Conservation (phyloP, 2,113 vertebrate species). For the Lepisosteus osseus region DNA sequence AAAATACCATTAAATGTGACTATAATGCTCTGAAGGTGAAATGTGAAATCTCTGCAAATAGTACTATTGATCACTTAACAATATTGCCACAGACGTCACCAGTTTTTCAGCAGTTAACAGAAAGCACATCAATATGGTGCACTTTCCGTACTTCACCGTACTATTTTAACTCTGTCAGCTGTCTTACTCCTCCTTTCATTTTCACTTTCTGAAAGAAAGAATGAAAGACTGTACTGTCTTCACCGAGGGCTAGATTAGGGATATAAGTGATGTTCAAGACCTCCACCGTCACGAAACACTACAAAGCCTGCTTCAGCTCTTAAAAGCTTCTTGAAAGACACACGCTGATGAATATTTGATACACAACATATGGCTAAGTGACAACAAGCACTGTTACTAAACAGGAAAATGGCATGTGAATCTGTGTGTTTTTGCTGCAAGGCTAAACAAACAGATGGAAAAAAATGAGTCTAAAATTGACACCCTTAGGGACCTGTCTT, state of each 20-base stretch:
- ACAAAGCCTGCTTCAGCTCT: background rate
- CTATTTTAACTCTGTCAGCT: no score
- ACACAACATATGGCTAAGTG: conserved; percentile 45
- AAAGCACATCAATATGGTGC: no score
- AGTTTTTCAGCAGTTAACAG: no score
- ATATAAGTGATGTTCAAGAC: conserved; percentile 4
- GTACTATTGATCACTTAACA: no score
- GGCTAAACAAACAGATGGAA: conserved; percentile 27
- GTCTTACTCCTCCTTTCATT: no score
- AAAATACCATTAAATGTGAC: no score
- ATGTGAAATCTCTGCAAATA: no score
- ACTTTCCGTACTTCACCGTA: no score
- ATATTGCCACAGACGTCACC: no score
- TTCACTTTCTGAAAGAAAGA: no score
- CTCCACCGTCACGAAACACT: background rate
- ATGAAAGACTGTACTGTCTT: conserved; percentile 13
- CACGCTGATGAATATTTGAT: conserved; percentile 59
- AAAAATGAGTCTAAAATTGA: background rate
- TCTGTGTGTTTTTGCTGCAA: conserved; percentile 34
- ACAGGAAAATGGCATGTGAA: conserved; percentile 34
- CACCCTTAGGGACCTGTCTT: background rate
- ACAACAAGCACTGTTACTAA: conserved; percentile 27
- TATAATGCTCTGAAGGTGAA: no score
- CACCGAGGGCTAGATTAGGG: background rate
- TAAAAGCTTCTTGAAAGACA: conserved; percentile 44